Conservation (phyloP, 1,140 invertebrate genomes). For the Dendrolimus punctatus region DNA sequence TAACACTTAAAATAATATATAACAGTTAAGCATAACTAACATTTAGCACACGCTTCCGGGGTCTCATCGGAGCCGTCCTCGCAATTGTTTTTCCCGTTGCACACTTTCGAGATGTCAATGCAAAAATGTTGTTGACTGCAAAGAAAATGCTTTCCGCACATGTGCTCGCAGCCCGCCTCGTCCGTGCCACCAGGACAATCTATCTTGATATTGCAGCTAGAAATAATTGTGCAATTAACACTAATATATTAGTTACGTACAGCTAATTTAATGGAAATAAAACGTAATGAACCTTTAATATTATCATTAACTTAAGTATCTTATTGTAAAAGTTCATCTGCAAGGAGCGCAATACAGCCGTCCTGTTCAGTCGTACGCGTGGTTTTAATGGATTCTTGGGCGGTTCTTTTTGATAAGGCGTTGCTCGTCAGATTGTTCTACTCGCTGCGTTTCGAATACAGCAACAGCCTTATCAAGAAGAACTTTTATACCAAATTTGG, state of each 20-base stretch:
- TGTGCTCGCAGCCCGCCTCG: conserved; percentile 70
- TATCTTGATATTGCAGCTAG: conserved; percentile 77
- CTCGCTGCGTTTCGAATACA: too few relatives aligned
- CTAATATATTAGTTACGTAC: neutral
- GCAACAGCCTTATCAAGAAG: too few relatives aligned
- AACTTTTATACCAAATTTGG: too few relatives aligned
- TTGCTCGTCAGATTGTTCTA: too few relatives aligned
- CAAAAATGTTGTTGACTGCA: conserved; percentile 69
- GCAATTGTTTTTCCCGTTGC: conserved; percentile 79
- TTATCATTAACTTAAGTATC: too few relatives aligned
- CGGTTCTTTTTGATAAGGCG: too few relatives aligned
- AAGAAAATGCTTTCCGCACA: conserved; percentile 26
- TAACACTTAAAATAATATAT: neutral
- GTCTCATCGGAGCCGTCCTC: conserved; percentile 80
- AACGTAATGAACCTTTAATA: too few relatives aligned
- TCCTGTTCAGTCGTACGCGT: too few relatives aligned
- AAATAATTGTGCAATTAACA: neutral
- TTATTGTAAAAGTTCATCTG: too few relatives aligned
- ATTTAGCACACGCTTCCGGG: conserved; percentile 50
- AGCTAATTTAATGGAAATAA: too few relatives aligned
- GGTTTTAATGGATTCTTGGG: too few relatives aligned
- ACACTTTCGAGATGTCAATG: conserved; percentile 70
- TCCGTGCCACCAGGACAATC: conserved; percentile 82
- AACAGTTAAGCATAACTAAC: conserved; percentile 15
- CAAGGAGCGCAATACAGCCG: too few relatives aligned